A percentile compares a stretch with the other conserved stretches of the same genome.
Conservation (phyloP, 1,140 invertebrate genomes). For the Oscheius sp. region DNA sequence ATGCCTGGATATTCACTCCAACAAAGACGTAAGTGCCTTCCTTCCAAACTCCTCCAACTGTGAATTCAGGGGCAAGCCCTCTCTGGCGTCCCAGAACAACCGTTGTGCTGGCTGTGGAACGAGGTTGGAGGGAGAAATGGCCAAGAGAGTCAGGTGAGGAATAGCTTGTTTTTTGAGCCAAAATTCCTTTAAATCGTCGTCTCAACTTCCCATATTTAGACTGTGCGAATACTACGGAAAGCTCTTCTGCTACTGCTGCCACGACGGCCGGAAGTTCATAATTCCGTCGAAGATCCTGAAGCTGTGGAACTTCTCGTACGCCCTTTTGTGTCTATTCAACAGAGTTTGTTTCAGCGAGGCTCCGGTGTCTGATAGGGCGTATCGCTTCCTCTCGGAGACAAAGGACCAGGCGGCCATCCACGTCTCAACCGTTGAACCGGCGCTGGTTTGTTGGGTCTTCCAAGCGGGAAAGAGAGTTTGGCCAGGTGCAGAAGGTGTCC, state of each 20-base stretch:
- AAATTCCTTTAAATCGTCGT: background rate
- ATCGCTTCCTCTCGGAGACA: background rate
- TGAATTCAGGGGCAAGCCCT: background rate
- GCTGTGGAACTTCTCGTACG: slow-evolving; percentile 10
- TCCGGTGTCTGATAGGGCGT: slow-evolving; percentile 3
- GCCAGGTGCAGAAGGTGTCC: background rate
- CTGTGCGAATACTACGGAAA: slow-evolving; percentile 17
- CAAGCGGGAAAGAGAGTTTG: background rate
- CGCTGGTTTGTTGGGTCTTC: background rate
- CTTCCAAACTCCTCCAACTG: no score
- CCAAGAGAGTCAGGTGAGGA: background rate
- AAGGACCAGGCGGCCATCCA: slow-evolving; percentile 19
- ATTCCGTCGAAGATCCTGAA: slow-evolving; percentile 10
- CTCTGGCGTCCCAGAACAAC: background rate
- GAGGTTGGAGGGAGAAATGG: background rate
- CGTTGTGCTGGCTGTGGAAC: background rate
- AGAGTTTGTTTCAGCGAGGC: background rate
- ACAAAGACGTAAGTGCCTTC: background rate
- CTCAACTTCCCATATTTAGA: background rate
- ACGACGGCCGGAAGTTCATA: background rate
- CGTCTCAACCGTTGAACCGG: background rate
- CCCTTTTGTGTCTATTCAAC: background rate
- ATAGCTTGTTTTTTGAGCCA: no score
- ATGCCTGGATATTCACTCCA: slow-evolving; percentile 2
- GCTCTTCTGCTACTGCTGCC: background rate